A percentile compares a stretch with the other conserved stretches of the same genome.
phyloP scores from a whole-genome alignment of 2,113 vertebrate genomes.

The Carassius auratus region DNA sequence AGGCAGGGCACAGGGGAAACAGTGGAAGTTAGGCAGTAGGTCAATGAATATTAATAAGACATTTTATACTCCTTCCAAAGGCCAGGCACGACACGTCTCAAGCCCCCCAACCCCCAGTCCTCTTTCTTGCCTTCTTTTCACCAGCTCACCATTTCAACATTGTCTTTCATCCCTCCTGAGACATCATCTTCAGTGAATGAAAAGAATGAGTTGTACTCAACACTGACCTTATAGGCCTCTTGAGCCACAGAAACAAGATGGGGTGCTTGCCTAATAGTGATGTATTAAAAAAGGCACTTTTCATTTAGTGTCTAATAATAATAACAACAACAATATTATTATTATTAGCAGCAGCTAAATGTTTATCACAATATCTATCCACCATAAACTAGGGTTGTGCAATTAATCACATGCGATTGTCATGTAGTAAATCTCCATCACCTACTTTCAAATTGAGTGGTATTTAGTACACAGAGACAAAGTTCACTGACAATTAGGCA shows the following conservation, averaged over 20 bases:
- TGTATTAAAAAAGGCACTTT: conserved; percentile 25
- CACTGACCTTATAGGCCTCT: conserved; percentile 20
- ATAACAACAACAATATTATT: not conserved
- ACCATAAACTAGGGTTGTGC: not conserved
- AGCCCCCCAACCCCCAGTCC: not conserved
- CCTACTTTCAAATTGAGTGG: too few species aligned
- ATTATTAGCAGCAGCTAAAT: not conserved
- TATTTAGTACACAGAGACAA: too few species aligned
- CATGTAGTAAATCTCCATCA: too few species aligned
- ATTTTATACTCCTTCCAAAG: conserved; percentile 44
- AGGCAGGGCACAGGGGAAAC: conserved; percentile 31
- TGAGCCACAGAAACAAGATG: not conserved
- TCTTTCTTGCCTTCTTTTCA: conserved; percentile 1
- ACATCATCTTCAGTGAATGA: conserved; percentile 23
- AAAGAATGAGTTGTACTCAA: conserved; percentile 31
- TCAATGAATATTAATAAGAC: conserved; percentile 55
- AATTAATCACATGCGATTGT: too few species aligned
- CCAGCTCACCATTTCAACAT: not conserved
- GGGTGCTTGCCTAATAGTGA: not conserved
- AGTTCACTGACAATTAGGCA: too few species aligned
- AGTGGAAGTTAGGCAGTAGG: conserved; percentile 32
- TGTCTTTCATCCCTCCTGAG: conserved; percentile 19
- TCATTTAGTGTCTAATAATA: not conserved
- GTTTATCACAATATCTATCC: not conserved
- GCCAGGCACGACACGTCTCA: not conserved